These are phyloP conservation scores for Saxidomus purpurata DNA, from an alignment of 1,140 invertebrate genomes.

Conservation along the genomic window DNA sequence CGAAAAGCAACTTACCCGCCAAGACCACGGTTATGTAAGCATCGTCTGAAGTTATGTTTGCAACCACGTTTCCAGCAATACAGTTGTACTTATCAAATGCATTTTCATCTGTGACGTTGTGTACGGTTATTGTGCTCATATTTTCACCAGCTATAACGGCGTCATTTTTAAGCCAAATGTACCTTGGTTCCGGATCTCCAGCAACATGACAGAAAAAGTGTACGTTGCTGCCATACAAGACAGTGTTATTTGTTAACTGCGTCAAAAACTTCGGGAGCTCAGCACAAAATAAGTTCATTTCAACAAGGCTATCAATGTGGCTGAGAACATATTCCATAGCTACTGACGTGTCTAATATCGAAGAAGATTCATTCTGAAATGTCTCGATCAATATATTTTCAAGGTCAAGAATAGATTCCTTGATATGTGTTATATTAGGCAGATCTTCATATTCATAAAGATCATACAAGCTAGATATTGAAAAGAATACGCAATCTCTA, in stretches of 20 bases:
- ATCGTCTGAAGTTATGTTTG: constrained; percentile 25
- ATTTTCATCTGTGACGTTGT: background rate
- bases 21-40: background rate
- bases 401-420: background rate
- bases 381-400: background rate
- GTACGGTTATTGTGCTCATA: background rate
- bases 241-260: background rate
- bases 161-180: constrained; percentile 14
- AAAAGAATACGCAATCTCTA: constrained; percentile 5
- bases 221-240: background rate
- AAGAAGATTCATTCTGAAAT: constrained; percentile 31
- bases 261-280: background rate
- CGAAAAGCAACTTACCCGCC: background rate
- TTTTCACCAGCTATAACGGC: background rate
- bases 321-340: background rate
- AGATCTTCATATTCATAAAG: constrained; percentile 21
- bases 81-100: background rate
- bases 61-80: constrained; percentile 40
- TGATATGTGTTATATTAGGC: background rate
- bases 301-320: background rate
- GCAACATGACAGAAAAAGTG: background rate
- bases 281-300: constrained; percentile 21
- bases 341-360: background rate
- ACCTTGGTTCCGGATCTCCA: background rate
- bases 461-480: background rate